These are phyloP conservation scores for Argyrosomus japonicus DNA, from an alignment of 2,113 vertebrate species.

Conservation along the genomic window DNA sequence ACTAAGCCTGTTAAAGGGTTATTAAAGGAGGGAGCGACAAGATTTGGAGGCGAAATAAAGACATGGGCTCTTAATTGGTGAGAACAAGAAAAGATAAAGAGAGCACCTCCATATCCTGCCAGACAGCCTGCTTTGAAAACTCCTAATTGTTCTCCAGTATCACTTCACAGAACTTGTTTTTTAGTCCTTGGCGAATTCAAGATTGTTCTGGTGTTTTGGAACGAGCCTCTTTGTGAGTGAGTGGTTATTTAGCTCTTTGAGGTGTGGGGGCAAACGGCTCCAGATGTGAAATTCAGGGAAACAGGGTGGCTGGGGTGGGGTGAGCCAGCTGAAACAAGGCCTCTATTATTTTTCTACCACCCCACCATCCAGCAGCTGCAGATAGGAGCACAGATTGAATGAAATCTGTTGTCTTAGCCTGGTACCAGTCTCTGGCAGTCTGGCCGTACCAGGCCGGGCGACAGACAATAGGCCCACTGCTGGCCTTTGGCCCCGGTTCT, in stretches of 20 bases:
- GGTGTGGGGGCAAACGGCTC: constrained; percentile 73
- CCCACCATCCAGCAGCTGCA: constrained; percentile 76
- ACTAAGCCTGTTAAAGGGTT: background rate
- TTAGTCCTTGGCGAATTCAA: constrained; percentile 21
- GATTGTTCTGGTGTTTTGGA: constrained; percentile 54
- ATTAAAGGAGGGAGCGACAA: background rate
- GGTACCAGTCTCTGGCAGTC: constrained; percentile 74
- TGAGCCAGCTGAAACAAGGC: constrained; percentile 77
- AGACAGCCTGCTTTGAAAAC: background rate
- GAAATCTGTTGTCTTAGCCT: constrained; percentile 79
- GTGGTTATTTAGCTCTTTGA: constrained; percentile 71
- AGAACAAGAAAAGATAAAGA: background rate
- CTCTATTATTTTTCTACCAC: constrained; percentile 74
- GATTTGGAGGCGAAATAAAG: background rate
- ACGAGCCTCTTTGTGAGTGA: constrained; percentile 24
- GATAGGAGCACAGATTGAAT: constrained; percentile 67
- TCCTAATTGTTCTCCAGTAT: constrained; percentile 20
- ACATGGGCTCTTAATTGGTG: background rate
- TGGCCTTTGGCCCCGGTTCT: constrained; percentile 61
- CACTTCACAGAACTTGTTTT: constrained; percentile 31
- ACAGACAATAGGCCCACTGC: constrained; percentile 76
- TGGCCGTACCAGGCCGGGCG: constrained; percentile 72
- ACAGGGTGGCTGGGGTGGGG: constrained; percentile 56
- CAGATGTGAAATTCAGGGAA: constrained; percentile 78
- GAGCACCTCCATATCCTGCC: background rate